phyloP scores from a whole-genome alignment of 2,888 invertebrate genomes.

The Molanna angustata region DNA sequence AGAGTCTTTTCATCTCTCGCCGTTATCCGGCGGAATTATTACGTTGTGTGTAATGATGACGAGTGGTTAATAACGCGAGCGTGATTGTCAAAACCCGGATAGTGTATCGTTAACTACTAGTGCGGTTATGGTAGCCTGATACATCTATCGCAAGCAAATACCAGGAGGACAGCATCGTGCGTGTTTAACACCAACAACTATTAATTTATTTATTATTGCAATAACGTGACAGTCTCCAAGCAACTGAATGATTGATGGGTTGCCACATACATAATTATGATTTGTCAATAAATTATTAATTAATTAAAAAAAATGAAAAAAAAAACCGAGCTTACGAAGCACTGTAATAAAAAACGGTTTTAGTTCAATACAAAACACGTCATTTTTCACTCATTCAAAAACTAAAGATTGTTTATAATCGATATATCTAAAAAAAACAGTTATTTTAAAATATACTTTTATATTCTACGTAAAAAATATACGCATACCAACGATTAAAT shows the following conservation, averaged over 20 bases:
- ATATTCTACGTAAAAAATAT: too few relatives aligned
- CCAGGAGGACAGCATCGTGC: constrained; percentile 22
- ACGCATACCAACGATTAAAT: too few relatives aligned
- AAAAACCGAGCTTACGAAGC: too few relatives aligned
- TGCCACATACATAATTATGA: too few relatives aligned
- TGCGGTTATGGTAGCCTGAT: constrained; percentile 29
- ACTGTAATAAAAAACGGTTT: too few relatives aligned
- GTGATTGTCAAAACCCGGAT: constrained; percentile 33
- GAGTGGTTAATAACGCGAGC: constrained; percentile 26
- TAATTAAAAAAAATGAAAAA: too few relatives aligned
- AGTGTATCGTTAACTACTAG: constrained; percentile 27
- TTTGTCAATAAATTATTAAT: too few relatives aligned
- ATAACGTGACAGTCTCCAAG: constrained; percentile 8
- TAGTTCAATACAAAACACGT: too few relatives aligned
- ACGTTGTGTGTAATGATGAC: constrained; percentile 18
- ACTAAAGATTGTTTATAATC: too few relatives aligned
- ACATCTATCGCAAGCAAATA: constrained; percentile 16
- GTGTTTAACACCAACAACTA: constrained; percentile 1
- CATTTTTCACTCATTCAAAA: too few relatives aligned
- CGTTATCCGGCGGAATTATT: constrained; percentile 24
- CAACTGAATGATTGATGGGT: constrained; percentile 19
- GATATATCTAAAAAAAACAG: too few relatives aligned
- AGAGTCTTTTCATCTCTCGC: constrained; percentile 25
- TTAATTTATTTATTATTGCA: constrained; percentile 9
- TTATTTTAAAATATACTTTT: too few relatives aligned